These are phyloP conservation scores for Leptopilina syphax DNA, from an alignment of 2,888 invertebrate species.

Conservation along the genomic window DNA sequence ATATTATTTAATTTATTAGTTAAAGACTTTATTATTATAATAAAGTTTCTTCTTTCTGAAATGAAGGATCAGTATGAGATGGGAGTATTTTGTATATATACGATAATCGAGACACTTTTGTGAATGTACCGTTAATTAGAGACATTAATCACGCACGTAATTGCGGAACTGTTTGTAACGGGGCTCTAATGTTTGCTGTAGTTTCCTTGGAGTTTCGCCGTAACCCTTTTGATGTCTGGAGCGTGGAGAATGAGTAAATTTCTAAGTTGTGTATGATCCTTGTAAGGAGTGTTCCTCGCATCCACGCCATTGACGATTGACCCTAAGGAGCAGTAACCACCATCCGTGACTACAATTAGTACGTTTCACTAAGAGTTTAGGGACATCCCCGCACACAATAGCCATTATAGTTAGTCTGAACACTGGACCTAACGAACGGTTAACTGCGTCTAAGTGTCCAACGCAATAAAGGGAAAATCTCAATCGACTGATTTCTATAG, in stretches of 20 bases:
- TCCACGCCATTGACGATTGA: constrained; percentile 72
- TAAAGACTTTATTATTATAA: too few relatives aligned
- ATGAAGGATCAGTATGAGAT: too few relatives aligned
- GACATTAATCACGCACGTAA: constrained; percentile 71
- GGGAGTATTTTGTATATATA: neutral
- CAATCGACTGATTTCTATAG: constrained; percentile 1
- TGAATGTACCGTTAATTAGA: neutral
- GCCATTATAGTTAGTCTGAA: constrained; percentile 68
- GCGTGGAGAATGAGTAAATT: constrained; percentile 57
- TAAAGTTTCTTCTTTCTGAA: too few relatives aligned
- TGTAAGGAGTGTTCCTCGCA: constrained; percentile 40
- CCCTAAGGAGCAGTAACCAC: constrained; percentile 72
- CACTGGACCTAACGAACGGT: constrained; percentile 69
- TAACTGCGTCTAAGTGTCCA: constrained; percentile 61
- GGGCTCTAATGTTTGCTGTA: constrained; percentile 61
- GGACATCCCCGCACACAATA: constrained; percentile 47
- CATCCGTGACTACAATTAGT: constrained; percentile 76
- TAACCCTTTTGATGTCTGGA: constrained; percentile 68
- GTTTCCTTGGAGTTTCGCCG: constrained; percentile 57
- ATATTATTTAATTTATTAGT: too few relatives aligned
- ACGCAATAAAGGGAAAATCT: constrained; percentile 20
- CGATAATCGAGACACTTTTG: neutral
- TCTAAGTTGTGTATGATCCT: constrained; percentile 2
- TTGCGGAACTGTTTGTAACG: constrained; percentile 69
- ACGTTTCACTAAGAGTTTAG: constrained; percentile 66